Conservation (phyloP, 2,113 vertebrate genomes). For the Odontesthes bonariensis region DNA sequence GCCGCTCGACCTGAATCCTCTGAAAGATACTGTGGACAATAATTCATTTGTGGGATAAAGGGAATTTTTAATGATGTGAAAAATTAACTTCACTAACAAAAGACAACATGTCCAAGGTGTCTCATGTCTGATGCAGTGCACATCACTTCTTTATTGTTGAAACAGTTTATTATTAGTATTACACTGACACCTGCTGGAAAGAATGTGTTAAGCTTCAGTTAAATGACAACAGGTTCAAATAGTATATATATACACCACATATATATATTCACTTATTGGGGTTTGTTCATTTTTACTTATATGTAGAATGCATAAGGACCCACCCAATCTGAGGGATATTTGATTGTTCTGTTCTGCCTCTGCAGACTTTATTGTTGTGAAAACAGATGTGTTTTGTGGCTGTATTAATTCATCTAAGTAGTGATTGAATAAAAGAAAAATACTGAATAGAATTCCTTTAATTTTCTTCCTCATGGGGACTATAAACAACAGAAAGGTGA, state of each 20-base stretch:
- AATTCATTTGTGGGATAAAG: conserved; percentile 4
- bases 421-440: neutral
- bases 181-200: conserved; percentile 62
- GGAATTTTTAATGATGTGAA: neutral
- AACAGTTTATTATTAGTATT: neutral
- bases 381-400: too few relatives aligned
- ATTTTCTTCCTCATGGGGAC: too few relatives aligned
- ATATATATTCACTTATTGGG: too few relatives aligned
- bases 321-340: too few relatives aligned
- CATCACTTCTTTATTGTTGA: neutral
- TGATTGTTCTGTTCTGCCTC: too few relatives aligned
- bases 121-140: neutral
- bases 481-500: neutral
- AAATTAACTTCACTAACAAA: neutral
- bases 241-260: too few relatives aligned
- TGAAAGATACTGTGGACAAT: neutral
- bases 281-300: too few relatives aligned
- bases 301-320: too few relatives aligned
- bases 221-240: neutral
- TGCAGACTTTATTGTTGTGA: too few relatives aligned
- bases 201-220: neutral
- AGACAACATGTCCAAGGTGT: neutral
- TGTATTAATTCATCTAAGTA: too few relatives aligned
- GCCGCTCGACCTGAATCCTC: conserved; percentile 12
- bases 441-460: neutral